Conservation (phyloP, 2,113 vertebrate species). For the Neoarius graeffei region DNA sequence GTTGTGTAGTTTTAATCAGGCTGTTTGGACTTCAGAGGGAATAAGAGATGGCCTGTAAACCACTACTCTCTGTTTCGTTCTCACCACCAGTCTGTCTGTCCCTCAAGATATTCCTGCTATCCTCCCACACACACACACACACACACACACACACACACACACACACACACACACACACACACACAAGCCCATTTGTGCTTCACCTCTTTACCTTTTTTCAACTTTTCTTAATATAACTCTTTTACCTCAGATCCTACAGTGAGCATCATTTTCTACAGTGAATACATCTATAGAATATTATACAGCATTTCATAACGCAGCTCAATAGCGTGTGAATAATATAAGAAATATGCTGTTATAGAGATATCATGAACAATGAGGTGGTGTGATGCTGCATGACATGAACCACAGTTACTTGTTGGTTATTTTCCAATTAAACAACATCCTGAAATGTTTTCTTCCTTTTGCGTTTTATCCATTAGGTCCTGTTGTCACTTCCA, state of each 20-base stretch:
- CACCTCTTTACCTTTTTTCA: not conserved
- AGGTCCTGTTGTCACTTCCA: not conserved
- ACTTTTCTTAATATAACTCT: not conserved
- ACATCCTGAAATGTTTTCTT: not conserved
- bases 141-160: constrained; percentile 52
- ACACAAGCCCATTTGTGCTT: not conserved
- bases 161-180: constrained; percentile 6
- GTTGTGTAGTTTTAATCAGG: constrained; percentile 74
- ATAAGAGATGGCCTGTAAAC: constrained; percentile 40
- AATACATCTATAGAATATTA: not conserved
- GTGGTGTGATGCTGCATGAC: not conserved
- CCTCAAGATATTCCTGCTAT: constrained; percentile 52
- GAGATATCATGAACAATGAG: not conserved
- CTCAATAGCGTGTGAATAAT: not conserved
- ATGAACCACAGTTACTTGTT: not conserved
- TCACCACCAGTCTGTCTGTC: not conserved
- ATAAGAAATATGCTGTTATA: not conserved
- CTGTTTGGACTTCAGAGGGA: constrained; percentile 60
- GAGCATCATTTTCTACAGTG: not conserved
- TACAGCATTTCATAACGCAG: not conserved
- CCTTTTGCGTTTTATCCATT: not conserved
- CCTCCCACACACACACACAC: constrained; percentile 62
- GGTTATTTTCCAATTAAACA: not conserved
- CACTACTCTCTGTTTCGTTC: not conserved
- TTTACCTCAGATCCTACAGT: not conserved